Percentiles rank a stretch among this genome's conserved stretches.
These are phyloP conservation scores for Crotalus horridus DNA, from an alignment of 2,113 vertebrate genomes.

Conservation along the genomic window DNA sequence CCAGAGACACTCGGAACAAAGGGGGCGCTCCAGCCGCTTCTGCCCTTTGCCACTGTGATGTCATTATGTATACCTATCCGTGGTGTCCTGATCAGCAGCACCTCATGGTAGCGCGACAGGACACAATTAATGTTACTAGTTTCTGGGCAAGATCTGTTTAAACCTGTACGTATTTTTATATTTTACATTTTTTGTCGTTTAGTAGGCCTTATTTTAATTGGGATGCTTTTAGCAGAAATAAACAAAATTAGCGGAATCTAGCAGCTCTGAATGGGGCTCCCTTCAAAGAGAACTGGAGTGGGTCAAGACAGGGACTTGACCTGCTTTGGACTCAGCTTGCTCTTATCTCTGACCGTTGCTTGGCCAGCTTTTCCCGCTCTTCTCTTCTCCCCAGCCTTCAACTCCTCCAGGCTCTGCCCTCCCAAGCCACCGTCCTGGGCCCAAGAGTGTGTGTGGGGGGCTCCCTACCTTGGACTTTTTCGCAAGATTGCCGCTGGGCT, in stretches of 20 bases:
- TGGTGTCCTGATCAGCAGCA: neutral
- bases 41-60: neutral
- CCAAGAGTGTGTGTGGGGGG: neutral
- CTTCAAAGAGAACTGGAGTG: neutral
- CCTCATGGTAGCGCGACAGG: neutral
- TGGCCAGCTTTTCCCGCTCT: neutral
- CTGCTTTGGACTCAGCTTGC: neutral
- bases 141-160: neutral
- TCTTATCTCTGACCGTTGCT: neutral
- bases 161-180: neutral
- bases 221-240: neutral
- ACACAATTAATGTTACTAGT: neutral
- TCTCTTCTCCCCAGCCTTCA: neutral
- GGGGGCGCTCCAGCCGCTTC: neutral
- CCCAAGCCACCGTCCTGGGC: neutral
- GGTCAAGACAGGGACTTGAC: neutral
- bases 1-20: neutral
- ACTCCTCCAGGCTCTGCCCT: neutral
- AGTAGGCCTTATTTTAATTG: neutral
- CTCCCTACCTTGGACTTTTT: conserved; percentile 84
- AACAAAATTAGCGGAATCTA: neutral
- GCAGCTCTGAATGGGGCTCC: neutral
- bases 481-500: conserved; percentile 76
- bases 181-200: neutral
- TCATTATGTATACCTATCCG: no score